Conservation (phyloP, 2,797 vertebrate species). For the Syndactyla subalaris region DNA sequence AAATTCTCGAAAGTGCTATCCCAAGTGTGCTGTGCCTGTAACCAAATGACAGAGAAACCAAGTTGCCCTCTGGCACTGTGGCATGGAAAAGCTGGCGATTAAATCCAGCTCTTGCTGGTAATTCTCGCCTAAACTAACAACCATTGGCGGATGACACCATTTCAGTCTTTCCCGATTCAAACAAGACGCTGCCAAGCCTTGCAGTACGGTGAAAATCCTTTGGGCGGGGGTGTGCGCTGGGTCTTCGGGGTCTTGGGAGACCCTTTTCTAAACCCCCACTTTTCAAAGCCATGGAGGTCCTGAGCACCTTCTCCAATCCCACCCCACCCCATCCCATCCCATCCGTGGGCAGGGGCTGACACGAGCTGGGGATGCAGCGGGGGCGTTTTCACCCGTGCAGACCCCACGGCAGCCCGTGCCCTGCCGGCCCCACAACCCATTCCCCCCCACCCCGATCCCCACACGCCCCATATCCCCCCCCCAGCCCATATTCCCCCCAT, state of each 20-base stretch:
- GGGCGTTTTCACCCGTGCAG: fast-evolving
- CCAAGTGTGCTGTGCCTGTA: neutral
- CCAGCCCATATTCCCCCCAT: too few species aligned
- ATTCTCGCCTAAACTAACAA: neutral
- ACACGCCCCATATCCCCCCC: too few species aligned
- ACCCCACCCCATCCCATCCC: too few species aligned
- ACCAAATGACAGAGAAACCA: fast-evolving
- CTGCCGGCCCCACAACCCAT: neutral
- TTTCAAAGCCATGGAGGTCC: neutral
- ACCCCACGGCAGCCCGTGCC: fast-evolving
- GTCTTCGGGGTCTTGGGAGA: fast-evolving
- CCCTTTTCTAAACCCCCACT: neutral
- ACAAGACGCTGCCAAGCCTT: neutral
- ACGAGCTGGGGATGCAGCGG: fast-evolving
- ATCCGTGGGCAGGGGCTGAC: fast-evolving
- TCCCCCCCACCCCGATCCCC: too few species aligned
- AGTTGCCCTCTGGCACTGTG: fast-evolving
- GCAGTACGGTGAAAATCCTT: neutral
- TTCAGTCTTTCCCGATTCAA: neutral
- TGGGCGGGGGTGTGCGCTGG: fast-evolving
- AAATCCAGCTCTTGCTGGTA: neutral
- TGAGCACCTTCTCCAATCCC: fast-evolving
- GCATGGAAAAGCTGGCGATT: neutral
- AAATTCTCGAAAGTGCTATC: neutral
- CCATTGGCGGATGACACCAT: too few species aligned